Evolutionary conservation across 2,113 vertebrate species (phyloP).

Genomic region (Laterallus jamaicensis): DNA sequence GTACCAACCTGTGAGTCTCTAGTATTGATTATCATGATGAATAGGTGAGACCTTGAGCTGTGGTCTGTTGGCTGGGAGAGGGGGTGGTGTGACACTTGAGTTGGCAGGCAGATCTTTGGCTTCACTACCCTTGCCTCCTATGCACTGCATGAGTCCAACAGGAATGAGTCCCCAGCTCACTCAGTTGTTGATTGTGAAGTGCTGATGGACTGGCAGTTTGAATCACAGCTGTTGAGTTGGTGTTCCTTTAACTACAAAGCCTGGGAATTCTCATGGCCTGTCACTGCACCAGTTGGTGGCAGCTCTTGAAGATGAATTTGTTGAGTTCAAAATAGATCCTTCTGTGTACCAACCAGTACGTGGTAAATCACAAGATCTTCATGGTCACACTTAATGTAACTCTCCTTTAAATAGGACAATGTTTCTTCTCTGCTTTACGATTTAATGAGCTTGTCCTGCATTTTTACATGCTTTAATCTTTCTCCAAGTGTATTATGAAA

Average conservation of each 20-base stretch:
- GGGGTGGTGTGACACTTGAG: background rate
- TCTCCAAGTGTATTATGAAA: background rate
- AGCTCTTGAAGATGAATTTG: background rate
- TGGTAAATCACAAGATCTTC: constrained; percentile 50
- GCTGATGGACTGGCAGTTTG: constrained; percentile 10
- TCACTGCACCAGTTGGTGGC: constrained; percentile 33
- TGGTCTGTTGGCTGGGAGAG: background rate
- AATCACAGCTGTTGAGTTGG: constrained; percentile 59
- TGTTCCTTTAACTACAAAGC: constrained; percentile 41
- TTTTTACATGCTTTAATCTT: background rate
- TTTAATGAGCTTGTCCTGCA: background rate
- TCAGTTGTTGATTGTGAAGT: background rate
- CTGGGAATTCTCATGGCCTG: constrained; percentile 46
- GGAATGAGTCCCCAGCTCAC: background rate
- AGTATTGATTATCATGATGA: background rate
- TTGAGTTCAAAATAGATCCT: constrained; percentile 46
- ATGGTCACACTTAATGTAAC: constrained; percentile 29
- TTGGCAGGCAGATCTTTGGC: background rate
- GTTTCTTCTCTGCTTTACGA: background rate
- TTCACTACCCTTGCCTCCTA: background rate
- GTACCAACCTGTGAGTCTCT: background rate
- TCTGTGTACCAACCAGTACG: background rate
- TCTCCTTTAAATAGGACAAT: constrained; percentile 3
- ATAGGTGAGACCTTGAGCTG: background rate
- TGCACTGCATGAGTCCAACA: background rate